Evolutionary conservation across 2,113 vertebrate genomes (phyloP), one percentile per base, ranked within the genome.

Genomic region (Herpailurus yagouaroundi): DNA sequence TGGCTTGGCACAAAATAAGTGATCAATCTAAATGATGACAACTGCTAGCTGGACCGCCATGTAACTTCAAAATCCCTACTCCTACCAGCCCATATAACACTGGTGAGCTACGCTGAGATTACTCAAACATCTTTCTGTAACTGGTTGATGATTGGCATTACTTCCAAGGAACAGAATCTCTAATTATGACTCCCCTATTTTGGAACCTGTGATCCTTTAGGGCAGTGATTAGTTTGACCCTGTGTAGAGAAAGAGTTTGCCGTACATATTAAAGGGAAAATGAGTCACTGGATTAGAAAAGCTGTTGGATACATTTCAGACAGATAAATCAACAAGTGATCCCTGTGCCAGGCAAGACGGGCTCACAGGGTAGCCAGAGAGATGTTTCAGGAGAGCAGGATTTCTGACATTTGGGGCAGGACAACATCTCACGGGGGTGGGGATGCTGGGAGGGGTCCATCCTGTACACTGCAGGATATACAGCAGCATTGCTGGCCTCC

Each of bases 181-280:
- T 41, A 38, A 71, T 64, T 71, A 50, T 73, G 13, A 79, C 12
- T 85, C 29, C 8, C 80, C 45, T 68, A 29, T 41, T n/a, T 29
- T 82, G 31, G 73, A 94, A 71, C 5, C 2, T 83, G n/a, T 36
- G 19, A 27, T 45, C 52, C 73, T 69, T 87, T 87, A 0, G 48
- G 50, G 25, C 45, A 38, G 63, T 52, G 33, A 89, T 52, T 36
- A 89, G 33, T 74, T 27, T 87, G 68, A 52, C n/a, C 80, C 89
- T 73, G 36, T 84, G n/a, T 82, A 73, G 41, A 81, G 57, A 79
- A 38, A 52, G 14, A 93, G 66, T 41, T 15, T 85, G 36, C 7
- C 36, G 89, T 33, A 87, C 19, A 86, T 92, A 94, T 60, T 36
- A 41, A 95, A 91, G 79, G 8, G 52, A 71, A 89, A 81, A 41